phyloP scores from a whole-genome alignment of 1,140 invertebrate genomes.

The Zaprionus ornatus region DNA sequence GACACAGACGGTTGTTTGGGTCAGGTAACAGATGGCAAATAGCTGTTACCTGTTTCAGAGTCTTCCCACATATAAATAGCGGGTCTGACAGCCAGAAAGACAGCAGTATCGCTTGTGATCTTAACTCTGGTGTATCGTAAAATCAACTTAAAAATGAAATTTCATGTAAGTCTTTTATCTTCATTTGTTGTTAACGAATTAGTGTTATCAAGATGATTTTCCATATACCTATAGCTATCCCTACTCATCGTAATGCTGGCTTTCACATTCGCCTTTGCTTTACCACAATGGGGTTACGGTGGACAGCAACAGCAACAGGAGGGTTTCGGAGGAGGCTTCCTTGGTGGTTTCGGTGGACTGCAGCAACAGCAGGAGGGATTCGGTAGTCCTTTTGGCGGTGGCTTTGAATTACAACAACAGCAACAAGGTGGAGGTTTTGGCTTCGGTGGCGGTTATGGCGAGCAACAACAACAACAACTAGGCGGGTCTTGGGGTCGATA shows the following conservation, averaged over 20 bases:
- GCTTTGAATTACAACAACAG: not conserved
- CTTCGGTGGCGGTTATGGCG: not conserved
- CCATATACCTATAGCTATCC: not conserved
- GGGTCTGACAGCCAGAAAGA: not conserved
- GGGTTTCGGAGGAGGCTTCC: not conserved
- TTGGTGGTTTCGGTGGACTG: not conserved
- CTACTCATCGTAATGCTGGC: not conserved
- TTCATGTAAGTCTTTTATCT: not conserved
- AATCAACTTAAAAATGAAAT: constrained; percentile 2
- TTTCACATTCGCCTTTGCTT: not conserved
- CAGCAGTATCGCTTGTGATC: not conserved
- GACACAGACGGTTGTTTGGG: not conserved
- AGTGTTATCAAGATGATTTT: not conserved
- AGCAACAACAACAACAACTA: not conserved
- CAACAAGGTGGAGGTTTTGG: not conserved
- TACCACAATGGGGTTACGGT: not conserved
- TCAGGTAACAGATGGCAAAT: not conserved
- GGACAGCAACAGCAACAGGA: not conserved
- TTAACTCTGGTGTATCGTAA: not conserved
- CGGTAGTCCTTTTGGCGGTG: too few species aligned
- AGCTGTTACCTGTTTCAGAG: not conserved
- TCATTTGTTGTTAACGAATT: not conserved
- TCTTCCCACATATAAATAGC: not conserved
- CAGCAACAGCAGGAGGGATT: not conserved
- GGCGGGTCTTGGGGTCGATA: not conserved